Base-by-base conservation (phyloP, 2,888 invertebrate species). In the Coenonympha glycerion region DNA sequence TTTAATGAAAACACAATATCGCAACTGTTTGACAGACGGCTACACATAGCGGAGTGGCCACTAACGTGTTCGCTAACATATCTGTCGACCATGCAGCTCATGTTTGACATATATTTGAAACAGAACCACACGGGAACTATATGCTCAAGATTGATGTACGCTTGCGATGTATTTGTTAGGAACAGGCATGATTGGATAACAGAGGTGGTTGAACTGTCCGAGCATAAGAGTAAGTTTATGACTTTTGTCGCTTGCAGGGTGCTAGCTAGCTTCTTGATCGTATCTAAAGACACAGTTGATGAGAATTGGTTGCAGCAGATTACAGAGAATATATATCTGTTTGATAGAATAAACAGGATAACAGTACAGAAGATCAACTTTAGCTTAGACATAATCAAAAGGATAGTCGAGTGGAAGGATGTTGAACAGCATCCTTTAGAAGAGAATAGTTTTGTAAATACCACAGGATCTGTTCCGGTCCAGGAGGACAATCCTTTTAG, bases 321-420 rank as follows among this genome's bases (percentile, higher is more conserved):
- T 16, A 91, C 92, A 0, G 92, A 92, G 65, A 93, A 92, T 68
- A 85, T 94, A 51, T 91, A 91, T 59, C 82, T 89, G 44, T 89
- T 89, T 69, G 90, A 91, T 71, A 90, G 90, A 64, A 88, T 90
- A 40, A 91, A 92, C 73, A 90, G 90, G 68, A 84, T 88, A 47
- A 90, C 91, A 48, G 90, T 93, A 47, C 90, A 91, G 67, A 93
- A 94, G 75, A 93, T 95, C 73, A 91, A 93, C 65, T 95, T 95
- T 74, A 93, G 93, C 57, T 82, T 96, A 62, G 95, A 95, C 71
- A 91, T 96, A 37, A 92, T 96, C 44, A 94, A 94, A 69, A 90
- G 94, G 62, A 93, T 96, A 65, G 93, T 96, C 0, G 95, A 96
- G 69, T 95, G 95, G 92, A 95, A 94, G 68, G 95, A 96, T 76